Percentiles rank a stretch among this genome's conserved stretches.
These are phyloP conservation scores for Gastrophysa polygoni DNA, from an alignment of 2,888 invertebrate genomes.

Conservation along the genomic window DNA sequence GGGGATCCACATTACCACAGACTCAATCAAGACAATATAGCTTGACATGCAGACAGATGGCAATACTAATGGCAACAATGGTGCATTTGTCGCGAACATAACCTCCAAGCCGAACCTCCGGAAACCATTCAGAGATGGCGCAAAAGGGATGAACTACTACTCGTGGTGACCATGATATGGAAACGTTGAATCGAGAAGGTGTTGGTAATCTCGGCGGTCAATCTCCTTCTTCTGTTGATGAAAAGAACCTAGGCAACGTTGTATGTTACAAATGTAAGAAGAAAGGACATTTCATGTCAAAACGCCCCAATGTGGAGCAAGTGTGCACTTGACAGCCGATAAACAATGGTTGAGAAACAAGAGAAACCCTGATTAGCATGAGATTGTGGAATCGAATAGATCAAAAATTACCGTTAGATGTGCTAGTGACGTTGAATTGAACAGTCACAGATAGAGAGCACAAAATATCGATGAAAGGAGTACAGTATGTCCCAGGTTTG, in stretches of 20 bases:
- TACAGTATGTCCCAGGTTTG: conserved; percentile 19
- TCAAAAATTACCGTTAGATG: conserved; percentile 18
- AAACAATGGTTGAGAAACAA: conserved; percentile 22
- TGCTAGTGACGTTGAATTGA: conserved; percentile 17
- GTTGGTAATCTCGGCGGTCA: neutral
- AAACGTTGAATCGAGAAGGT: neutral
- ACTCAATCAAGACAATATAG: conserved; percentile 42
- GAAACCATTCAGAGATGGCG: neutral
- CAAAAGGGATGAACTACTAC: neutral
- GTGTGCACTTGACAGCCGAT: conserved; percentile 33
- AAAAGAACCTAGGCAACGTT: conserved; percentile 13
- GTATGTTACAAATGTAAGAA: conserved; percentile 34
- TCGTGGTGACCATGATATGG: neutral
- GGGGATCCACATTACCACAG: conserved; percentile 36
- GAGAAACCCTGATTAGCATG: conserved; percentile 1
- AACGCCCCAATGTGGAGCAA: conserved; percentile 34
- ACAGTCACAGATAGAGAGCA: neutral
- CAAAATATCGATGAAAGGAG: conserved; percentile 10
- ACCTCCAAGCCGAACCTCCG: neutral
- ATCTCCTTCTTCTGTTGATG: neutral
- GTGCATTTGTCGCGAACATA: neutral
- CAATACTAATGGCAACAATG: neutral
- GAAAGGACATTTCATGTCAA: conserved; percentile 26
- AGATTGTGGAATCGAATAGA: conserved; percentile 29
- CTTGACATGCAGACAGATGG: conserved; percentile 29